Evolutionary conservation across 2,113 vertebrate species (phyloP).

Genomic region (Recurvirostra avosetta): DNA sequence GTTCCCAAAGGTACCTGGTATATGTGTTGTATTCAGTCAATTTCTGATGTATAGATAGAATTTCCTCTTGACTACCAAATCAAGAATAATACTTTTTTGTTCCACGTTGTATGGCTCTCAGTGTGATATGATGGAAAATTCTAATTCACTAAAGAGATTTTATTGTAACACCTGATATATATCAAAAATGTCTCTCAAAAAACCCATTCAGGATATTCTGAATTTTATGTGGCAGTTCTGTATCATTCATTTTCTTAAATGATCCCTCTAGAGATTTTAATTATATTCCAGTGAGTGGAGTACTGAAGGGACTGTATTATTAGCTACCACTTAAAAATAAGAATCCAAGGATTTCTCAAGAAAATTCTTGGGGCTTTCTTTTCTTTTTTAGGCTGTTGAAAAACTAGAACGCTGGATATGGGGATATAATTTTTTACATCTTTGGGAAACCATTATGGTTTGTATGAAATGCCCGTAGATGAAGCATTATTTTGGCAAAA

Average conservation of each 20-base stretch:
- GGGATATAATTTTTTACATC: background rate
- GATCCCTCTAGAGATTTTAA: background rate
- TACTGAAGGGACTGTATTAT: background rate
- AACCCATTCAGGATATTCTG: background rate
- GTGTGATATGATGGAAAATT: constrained; percentile 31
- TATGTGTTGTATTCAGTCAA: background rate
- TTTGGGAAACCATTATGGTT: background rate
- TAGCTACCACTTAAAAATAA: background rate
- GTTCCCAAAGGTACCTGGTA: constrained; percentile 27
- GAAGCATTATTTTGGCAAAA: background rate
- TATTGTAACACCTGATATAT: background rate
- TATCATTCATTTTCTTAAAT: constrained; percentile 13
- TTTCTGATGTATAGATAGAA: constrained; percentile 48
- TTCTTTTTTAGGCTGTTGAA: background rate
- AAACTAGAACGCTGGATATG: background rate
- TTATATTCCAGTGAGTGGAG: background rate
- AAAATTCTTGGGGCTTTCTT: background rate
- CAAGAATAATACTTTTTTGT: constrained; percentile 17
- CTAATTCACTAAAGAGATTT: constrained; percentile 3
- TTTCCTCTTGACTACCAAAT: constrained; percentile 31
- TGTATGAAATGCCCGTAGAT: background rate
- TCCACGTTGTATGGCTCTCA: background rate
- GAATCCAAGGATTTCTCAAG: background rate
- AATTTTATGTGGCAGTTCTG: background rate
- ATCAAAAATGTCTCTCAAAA: constrained; percentile 11